These are phyloP conservation scores for Hemitrygon akajei DNA, from an alignment of 2,797 vertebrate genomes.

Conservation along the genomic window DNA sequence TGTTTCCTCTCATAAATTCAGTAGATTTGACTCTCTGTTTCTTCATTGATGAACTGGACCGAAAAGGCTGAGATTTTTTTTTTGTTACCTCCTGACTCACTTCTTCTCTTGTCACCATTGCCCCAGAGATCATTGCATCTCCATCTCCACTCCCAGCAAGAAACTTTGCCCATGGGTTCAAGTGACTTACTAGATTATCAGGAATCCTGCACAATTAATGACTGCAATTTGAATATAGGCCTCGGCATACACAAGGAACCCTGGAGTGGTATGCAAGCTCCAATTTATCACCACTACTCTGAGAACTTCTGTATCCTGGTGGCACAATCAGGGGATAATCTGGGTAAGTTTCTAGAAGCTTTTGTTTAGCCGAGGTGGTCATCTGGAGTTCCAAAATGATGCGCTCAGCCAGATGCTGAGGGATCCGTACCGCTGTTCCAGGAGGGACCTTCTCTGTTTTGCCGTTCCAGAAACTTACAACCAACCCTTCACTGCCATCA, in stretches of 20 bases:
- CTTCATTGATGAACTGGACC: neutral
- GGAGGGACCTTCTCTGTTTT: slow-evolving; percentile 48
- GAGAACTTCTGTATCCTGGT: slow-evolving; percentile 47
- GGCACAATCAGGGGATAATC: slow-evolving; percentile 47
- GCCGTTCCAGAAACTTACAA: slow-evolving; percentile 58
- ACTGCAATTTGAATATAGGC: neutral
- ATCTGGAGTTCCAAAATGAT: slow-evolving; percentile 56
- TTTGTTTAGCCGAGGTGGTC: slow-evolving; percentile 50
- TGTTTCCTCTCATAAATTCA: neutral
- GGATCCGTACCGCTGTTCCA: slow-evolving; percentile 45
- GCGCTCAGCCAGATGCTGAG: slow-evolving; percentile 46
- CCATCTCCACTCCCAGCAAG: neutral
- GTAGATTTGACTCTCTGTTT: neutral
- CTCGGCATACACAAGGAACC: neutral
- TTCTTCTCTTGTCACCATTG: slow-evolving; percentile 37
- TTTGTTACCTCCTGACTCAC: slow-evolving; percentile 42
- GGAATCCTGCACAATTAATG: neutral
- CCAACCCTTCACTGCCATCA: slow-evolving; percentile 43
- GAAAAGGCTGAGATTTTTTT: slow-evolving; percentile 39
- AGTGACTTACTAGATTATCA: neutral
- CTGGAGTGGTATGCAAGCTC: slow-evolving; percentile 21
- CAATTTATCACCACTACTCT: neutral
- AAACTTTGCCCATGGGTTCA: too few relatives aligned
- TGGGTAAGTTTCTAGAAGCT: slow-evolving; percentile 48
- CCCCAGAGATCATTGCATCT: neutral